Evolutionary conservation across 1,140 invertebrate genomes (phyloP), one percentile per base, ranked within the genome.

Genomic region (Dendroctonus ponderosae): DNA sequence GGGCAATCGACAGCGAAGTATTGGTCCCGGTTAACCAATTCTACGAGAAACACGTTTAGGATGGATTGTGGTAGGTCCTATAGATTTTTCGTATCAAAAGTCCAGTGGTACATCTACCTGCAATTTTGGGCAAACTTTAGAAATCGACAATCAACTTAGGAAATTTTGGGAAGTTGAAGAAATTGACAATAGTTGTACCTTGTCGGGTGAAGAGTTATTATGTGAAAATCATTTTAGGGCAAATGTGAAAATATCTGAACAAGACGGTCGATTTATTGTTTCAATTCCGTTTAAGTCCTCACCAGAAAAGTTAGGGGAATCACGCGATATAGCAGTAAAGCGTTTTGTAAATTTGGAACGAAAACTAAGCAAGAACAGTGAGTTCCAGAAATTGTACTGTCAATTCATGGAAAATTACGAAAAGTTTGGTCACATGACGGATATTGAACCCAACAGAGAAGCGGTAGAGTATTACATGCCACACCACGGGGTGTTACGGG

Each of bases 401-500:
- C 52, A 51, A 12, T 66, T 69, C 59, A 66, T 69, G 53, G 0
- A 12, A 4, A 62, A 69, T 9, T 69, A 66, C 43, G 51, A 54
- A 14, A 52, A 11, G 14, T 44, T 69, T 11, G 62, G 54, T 3
- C 62, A 69, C 14, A 69, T 69, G 67, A 54, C 43, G 7, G 39
- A 52, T 9, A 54, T 26, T 7, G 8, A 54, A 7, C 6, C 8
- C 2, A 3, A 52, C 50, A 11, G 7, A 11, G 26, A 6, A n/a
- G 39, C 12, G 12, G n/a, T 6, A 11, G 6, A 37, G 5, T 64
- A 14, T 43, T 64, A 64, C 43, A 12, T 82, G 7, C 79, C 81
- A 14, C 76, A 78, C 70, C 74, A 77, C 43, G 37, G 56, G 3
- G 75, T 78, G 0, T 12, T 66, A 42, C 71, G 70, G 51, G 12